Evolutionary conservation across 1,140 invertebrate genomes (phyloP).

Genomic region (Triops longicaudatus): DNA sequence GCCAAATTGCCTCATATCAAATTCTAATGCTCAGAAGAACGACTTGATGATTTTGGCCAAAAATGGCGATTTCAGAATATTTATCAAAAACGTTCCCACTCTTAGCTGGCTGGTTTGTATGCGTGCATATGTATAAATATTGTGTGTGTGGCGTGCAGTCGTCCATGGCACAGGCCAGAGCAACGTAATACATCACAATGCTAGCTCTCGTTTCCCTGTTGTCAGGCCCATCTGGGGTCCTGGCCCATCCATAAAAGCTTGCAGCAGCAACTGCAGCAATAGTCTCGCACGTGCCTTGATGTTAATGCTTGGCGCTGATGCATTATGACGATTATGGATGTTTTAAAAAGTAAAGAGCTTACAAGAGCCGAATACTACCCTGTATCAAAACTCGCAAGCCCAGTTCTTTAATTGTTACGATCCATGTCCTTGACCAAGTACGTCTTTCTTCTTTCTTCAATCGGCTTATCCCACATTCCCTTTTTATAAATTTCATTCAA

Average conservation of each 20-base stretch:
- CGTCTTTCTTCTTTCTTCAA: neutral
- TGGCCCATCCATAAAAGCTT: slow-evolving; percentile 11
- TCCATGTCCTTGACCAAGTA: neutral
- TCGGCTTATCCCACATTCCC: neutral
- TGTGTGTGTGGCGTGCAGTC: neutral
- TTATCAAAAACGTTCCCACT: neutral
- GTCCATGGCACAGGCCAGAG: neutral
- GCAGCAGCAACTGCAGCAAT: slow-evolving; percentile 14
- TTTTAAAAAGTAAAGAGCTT: neutral
- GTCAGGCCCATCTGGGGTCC: slow-evolving; percentile 8
- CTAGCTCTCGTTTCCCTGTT: slow-evolving; percentile 1
- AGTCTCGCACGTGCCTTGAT: neutral
- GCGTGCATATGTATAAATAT: neutral
- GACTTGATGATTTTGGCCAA: neutral
- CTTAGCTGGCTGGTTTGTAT: neutral
- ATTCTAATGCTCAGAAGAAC: too few relatives aligned
- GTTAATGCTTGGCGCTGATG: neutral
- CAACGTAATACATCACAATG: neutral
- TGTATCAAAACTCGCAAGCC: neutral
- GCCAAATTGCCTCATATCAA: too few relatives aligned
- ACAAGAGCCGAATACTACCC: neutral
- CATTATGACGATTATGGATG: neutral
- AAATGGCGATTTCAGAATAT: neutral
- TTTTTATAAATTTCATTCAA: neutral
- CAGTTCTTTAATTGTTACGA: neutral